These are phyloP conservation scores for Oplegnathus fasciatus DNA, from an alignment of 2,113 vertebrate species.

Conservation along the genomic window DNA sequence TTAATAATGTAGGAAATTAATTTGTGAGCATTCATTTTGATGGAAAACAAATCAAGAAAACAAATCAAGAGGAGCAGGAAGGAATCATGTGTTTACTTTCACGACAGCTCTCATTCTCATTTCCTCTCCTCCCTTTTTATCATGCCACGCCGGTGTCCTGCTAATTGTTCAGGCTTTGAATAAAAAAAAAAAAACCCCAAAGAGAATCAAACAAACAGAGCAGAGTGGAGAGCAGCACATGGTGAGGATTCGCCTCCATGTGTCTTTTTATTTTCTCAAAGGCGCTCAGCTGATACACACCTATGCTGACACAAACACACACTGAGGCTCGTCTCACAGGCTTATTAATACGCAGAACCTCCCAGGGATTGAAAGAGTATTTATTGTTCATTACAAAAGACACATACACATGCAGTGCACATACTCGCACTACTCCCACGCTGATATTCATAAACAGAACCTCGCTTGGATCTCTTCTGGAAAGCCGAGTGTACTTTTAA, in stretches of 20 bases:
- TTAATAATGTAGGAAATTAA: constrained; percentile 30
- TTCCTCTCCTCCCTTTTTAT: constrained; percentile 54
- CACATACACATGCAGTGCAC: background rate
- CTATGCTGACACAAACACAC: constrained; percentile 27
- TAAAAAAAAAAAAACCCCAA: background rate
- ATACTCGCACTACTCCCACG: constrained; percentile 27
- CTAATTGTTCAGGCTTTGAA: constrained; percentile 38
- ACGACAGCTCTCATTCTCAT: constrained; percentile 47
- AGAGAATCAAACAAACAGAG: constrained; percentile 35
- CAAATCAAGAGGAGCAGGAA: background rate
- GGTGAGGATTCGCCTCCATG: constrained; percentile 32
- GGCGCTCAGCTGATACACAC: constrained; percentile 31
- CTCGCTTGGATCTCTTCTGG: constrained; percentile 38
- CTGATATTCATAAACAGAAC: constrained; percentile 47
- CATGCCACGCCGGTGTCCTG: constrained; percentile 29
- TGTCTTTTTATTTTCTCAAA: constrained; percentile 41
- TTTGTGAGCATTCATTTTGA: constrained; percentile 15
- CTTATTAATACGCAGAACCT: constrained; percentile 36
- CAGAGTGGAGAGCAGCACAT: constrained; percentile 4
- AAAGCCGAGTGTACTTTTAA: constrained; percentile 61
- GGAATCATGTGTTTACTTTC: constrained; percentile 29
- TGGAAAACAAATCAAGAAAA: background rate
- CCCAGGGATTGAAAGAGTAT: constrained; percentile 37
- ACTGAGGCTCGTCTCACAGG: constrained; percentile 6
- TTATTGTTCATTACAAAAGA: constrained; percentile 42